Conservation (phyloP, 2,888 invertebrate genomes). For the Thera britannica region DNA sequence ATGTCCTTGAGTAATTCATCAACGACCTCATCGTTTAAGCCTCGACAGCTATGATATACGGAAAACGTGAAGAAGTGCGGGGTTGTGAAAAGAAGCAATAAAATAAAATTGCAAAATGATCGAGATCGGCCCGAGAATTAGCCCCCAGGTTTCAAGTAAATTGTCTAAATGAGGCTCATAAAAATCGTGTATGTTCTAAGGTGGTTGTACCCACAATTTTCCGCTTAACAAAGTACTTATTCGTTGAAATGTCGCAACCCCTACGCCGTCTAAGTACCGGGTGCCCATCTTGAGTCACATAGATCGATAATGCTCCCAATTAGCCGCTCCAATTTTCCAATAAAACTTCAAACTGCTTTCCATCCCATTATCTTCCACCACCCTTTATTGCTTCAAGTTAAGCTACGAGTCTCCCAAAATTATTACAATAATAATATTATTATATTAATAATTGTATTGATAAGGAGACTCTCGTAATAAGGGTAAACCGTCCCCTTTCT, state of each 20-base stretch:
- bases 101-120: no score
- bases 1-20: no score
- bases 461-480: slow-evolving; percentile 85
- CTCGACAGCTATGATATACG: no score
- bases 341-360: slow-evolving; percentile 85
- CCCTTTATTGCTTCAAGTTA: slow-evolving; percentile 84
- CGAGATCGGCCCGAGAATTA: no score
- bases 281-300: slow-evolving; percentile 65
- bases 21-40: no score
- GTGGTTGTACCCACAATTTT: not conserved
- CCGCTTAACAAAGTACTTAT: not conserved
- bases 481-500: slow-evolving; percentile 83
- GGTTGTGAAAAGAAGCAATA: no score
- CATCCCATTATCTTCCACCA: slow-evolving; percentile 84
- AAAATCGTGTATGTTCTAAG: no score
- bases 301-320: slow-evolving; percentile 83
- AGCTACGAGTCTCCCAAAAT: slow-evolving; percentile 82
- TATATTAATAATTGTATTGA: slow-evolving; percentile 86
- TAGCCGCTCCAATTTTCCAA: slow-evolving; percentile 84
- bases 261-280: not conserved
- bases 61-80: no score
- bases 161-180: no score
- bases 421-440: slow-evolving; percentile 85
- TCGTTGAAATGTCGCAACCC: not conserved
- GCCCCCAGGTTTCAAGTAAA: no score